Conservation (phyloP, 2,113 vertebrate species). For the Bostrychus sinensis region DNA sequence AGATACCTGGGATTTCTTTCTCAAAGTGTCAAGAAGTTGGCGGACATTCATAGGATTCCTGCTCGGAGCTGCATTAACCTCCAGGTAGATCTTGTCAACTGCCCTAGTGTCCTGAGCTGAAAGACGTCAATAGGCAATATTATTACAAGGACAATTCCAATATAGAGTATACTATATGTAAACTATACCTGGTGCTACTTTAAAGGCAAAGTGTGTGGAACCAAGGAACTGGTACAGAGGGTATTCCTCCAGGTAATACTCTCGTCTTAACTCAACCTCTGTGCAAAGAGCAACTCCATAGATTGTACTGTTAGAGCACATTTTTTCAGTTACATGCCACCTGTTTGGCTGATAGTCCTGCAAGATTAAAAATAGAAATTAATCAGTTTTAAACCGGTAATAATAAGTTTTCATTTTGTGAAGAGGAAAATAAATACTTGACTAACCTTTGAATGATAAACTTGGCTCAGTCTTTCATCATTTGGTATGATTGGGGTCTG, state of each 20-base stretch:
- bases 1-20: conserved; percentile 67
- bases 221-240: conserved; percentile 79
- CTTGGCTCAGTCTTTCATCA: background rate
- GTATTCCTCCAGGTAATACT: conserved; percentile 68
- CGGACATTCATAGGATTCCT: conserved; percentile 8
- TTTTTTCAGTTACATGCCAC: conserved; percentile 41
- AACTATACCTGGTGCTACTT: conserved; percentile 69
- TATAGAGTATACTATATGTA: background rate
- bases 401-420: background rate
- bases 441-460: background rate
- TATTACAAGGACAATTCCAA: background rate
- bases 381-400: background rate
- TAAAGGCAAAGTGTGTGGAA: conserved; percentile 59
- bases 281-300: conserved; percentile 72
- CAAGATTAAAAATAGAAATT: conserved; percentile 3
- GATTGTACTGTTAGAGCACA: conserved; percentile 60
- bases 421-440: background rate
- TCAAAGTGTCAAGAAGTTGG: conserved; percentile 56
- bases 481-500: conserved; percentile 70
- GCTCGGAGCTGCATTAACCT: conserved; percentile 43
- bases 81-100: conserved; percentile 78
- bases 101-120: conserved; percentile 63
- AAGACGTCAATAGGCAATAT: conserved; percentile 5
- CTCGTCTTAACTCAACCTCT: conserved; percentile 63
- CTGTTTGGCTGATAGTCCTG: conserved; percentile 41